These are phyloP conservation scores for Catharus minimus DNA, from an alignment of 2,113 vertebrate species.

Conservation along the genomic window DNA sequence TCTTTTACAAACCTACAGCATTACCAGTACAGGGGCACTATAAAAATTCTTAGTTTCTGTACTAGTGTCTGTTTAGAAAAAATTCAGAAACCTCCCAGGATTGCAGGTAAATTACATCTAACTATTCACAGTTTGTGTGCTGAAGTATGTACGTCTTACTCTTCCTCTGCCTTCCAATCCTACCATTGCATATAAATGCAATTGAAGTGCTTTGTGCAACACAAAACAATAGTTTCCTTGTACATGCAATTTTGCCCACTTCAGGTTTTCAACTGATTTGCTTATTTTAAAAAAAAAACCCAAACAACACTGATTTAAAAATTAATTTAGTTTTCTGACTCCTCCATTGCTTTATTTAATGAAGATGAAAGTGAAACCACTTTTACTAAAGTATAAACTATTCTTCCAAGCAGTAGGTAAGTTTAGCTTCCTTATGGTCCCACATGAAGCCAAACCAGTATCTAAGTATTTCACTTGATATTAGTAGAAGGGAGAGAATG, in stretches of 20 bases:
- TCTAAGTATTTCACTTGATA: not conserved
- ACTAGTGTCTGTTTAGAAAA: not conserved
- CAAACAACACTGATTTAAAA: not conserved
- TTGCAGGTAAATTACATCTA: not conserved
- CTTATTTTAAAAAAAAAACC: not conserved
- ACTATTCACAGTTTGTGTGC: not conserved
- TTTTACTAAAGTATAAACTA: not conserved
- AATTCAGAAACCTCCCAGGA: fast-evolving
- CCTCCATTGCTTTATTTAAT: not conserved
- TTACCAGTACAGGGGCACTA: not conserved
- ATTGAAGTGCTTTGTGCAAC: not conserved
- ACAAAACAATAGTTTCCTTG: conserved; percentile 1
- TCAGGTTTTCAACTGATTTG: not conserved
- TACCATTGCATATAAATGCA: not conserved
- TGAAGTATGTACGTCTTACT: not conserved
- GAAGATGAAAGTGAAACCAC: not conserved
- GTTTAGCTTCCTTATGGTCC: not conserved
- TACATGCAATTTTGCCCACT: not conserved
- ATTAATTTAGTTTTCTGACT: not conserved
- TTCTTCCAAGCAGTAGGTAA: not conserved
- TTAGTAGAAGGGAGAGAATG: not conserved
- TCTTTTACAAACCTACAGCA: not conserved
- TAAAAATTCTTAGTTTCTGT: not conserved
- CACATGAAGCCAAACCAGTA: not conserved
- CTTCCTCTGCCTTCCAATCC: not conserved